These are phyloP conservation scores for Andrena flavipes DNA, from an alignment of 2,888 invertebrate genomes.

Conservation along the genomic window DNA sequence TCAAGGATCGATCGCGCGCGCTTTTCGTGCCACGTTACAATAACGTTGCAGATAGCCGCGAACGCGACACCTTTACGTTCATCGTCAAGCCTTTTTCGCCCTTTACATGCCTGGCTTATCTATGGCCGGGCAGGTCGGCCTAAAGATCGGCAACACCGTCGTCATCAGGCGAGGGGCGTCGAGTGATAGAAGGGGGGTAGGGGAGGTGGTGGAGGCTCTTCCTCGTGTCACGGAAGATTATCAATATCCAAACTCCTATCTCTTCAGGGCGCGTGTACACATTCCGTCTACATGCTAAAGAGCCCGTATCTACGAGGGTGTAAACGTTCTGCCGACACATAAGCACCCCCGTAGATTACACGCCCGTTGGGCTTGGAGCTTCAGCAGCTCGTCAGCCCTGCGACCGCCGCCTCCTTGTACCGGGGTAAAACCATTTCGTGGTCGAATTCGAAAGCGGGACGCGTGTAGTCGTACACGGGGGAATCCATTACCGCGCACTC, in stretches of 20 bases:
- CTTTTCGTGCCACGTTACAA: background rate
- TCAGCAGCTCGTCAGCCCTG: slow-evolving; percentile 33
- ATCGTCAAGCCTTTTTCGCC: slow-evolving; percentile 58
- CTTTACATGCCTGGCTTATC: slow-evolving; percentile 69
- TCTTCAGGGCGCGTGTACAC: slow-evolving; percentile 67
- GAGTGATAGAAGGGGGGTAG: slow-evolving; percentile 23
- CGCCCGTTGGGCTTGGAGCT: slow-evolving; percentile 64
- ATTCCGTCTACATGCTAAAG: slow-evolving; percentile 64
- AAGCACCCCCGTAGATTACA: slow-evolving; percentile 76
- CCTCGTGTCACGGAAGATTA: slow-evolving; percentile 74
- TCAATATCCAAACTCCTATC: slow-evolving; percentile 78
- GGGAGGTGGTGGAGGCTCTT: slow-evolving; percentile 38
- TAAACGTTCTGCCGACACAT: slow-evolving; percentile 72
- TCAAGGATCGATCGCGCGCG: background rate
- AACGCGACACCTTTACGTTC: slow-evolving; percentile 18
- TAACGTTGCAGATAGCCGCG: background rate
- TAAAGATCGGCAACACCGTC: slow-evolving; percentile 57
- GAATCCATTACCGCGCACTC: slow-evolving; percentile 53
- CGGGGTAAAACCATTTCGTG: slow-evolving; percentile 54
- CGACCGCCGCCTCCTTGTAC: slow-evolving; percentile 6
- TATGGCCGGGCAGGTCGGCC: slow-evolving; percentile 65
- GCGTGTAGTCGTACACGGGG: slow-evolving; percentile 21
- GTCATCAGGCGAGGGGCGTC: slow-evolving; percentile 52
- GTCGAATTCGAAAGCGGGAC: slow-evolving; percentile 45
- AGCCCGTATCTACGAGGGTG: slow-evolving; percentile 73